Evolutionary conservation across 2,888 invertebrate genomes (phyloP).

Genomic region (Yponomeuta sedellus): DNA sequence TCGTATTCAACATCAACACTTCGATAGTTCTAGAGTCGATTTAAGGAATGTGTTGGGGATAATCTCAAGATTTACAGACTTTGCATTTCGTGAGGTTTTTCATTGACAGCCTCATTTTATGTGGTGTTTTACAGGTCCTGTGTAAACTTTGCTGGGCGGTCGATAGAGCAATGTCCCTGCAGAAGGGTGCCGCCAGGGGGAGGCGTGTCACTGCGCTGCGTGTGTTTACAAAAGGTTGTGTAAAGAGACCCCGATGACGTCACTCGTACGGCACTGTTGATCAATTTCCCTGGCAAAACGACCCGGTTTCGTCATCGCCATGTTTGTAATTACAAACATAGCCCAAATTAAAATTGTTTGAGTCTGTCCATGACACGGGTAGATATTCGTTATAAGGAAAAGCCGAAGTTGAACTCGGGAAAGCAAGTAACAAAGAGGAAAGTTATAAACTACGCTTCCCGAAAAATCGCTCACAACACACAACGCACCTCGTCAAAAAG

Average conservation of each 20-base stretch:
- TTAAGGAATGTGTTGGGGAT: background rate
- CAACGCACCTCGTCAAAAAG: constrained; percentile 56
- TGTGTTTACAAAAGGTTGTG: constrained; percentile 23
- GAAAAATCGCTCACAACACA: constrained; percentile 51
- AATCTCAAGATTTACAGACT: background rate
- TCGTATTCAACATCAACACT: background rate
- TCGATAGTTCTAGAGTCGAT: background rate
- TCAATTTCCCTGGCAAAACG: constrained; percentile 26
- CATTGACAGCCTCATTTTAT: background rate
- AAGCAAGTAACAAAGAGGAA: constrained; percentile 18
- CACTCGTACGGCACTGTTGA: constrained; percentile 25
- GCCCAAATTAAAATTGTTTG: background rate
- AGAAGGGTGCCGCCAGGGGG: constrained; percentile 7
- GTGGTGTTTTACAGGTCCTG: background rate
- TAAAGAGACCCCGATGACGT: constrained; percentile 22
- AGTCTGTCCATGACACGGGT: background rate
- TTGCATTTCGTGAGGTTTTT: background rate
- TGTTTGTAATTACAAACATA: background rate
- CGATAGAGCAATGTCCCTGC: constrained; percentile 18
- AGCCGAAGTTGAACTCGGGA: background rate
- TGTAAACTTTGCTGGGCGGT: constrained; percentile 12
- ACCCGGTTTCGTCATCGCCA: constrained; percentile 22
- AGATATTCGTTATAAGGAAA: background rate
- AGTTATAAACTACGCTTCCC: constrained; percentile 29
- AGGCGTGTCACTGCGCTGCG: constrained; percentile 17